A percentile compares a stretch with the other conserved stretches of the same genome.
These are phyloP conservation scores for Choloepus hoffmanni DNA, from an alignment of 2,113 vertebrate genomes.

Conservation along the genomic window DNA sequence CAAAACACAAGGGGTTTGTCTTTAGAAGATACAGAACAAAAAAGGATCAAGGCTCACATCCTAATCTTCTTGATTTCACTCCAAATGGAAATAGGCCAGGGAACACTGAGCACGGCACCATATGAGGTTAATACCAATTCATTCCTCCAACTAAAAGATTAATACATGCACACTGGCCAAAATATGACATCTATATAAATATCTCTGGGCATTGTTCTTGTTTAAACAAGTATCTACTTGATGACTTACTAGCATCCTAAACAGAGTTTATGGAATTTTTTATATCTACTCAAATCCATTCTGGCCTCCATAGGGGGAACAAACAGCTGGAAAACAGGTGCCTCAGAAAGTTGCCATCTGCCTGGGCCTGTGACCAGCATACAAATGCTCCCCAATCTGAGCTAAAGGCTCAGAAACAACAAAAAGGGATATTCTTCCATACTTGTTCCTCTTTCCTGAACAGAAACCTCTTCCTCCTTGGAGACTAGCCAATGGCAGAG, in stretches of 20 bases:
- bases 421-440: background rate
- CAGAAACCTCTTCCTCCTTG: background rate
- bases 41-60: background rate
- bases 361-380: slow-evolving; percentile 64
- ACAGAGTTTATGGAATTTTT: slow-evolving; percentile 60
- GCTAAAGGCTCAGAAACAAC: background rate
- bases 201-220: slow-evolving; percentile 61
- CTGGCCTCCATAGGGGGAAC: slow-evolving; percentile 54
- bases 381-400: slow-evolving; percentile 51
- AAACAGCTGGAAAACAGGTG: slow-evolving; percentile 78
- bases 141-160: slow-evolving; percentile 62
- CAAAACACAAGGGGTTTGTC: slow-evolving; percentile 43
- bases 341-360: slow-evolving; percentile 73
- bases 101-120: slow-evolving; percentile 15
- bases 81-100: slow-evolving; percentile 29
- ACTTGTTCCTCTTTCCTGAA: background rate
- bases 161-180: slow-evolving; percentile 58
- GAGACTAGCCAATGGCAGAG: background rate
- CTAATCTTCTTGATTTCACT: slow-evolving; percentile 66
- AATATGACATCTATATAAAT: slow-evolving; percentile 62
- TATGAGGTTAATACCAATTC: slow-evolving; percentile 61
- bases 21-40: slow-evolving; percentile 31
- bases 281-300: slow-evolving; percentile 53
- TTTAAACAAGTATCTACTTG: slow-evolving; percentile 73
- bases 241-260: slow-evolving; percentile 65